These are phyloP conservation scores for Tipula helvola DNA, from an alignment of 2,888 invertebrate genomes.

Conservation along the genomic window DNA sequence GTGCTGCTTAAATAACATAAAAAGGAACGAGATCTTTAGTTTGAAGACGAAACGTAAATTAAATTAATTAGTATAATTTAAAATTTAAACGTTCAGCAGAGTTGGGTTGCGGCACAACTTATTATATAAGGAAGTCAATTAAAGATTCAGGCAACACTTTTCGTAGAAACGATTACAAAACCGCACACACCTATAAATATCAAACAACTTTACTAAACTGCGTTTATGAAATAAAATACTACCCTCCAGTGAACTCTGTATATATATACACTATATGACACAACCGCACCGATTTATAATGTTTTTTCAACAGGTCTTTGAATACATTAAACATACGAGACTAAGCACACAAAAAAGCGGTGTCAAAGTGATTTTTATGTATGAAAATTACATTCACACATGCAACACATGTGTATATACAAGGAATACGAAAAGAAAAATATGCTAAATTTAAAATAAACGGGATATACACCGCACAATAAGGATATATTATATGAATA, in stretches of 20 bases:
- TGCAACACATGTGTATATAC: background rate
- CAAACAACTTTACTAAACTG: background rate
- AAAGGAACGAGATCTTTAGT: background rate
- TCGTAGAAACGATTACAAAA: background rate
- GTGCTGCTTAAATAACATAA: background rate
- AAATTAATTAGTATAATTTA: background rate
- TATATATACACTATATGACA: background rate
- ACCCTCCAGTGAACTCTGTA: background rate
- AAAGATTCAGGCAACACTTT: background rate
- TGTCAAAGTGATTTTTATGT: slow-evolving; percentile 4
- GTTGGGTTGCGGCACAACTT: background rate
- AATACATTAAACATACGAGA: background rate
- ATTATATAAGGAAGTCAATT: background rate
- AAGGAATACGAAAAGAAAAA: background rate
- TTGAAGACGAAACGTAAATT: background rate
- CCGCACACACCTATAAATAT: background rate
- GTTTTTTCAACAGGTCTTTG: background rate
- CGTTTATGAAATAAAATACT: background rate
- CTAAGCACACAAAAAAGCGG: background rate
- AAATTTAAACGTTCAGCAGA: background rate
- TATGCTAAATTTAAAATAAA: background rate
- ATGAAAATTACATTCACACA: background rate
- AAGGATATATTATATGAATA: background rate
- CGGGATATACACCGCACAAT: background rate
- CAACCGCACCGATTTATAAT: background rate